Conservation (phyloP, 1,140 invertebrate genomes). For the Potamilus streckersoni region DNA sequence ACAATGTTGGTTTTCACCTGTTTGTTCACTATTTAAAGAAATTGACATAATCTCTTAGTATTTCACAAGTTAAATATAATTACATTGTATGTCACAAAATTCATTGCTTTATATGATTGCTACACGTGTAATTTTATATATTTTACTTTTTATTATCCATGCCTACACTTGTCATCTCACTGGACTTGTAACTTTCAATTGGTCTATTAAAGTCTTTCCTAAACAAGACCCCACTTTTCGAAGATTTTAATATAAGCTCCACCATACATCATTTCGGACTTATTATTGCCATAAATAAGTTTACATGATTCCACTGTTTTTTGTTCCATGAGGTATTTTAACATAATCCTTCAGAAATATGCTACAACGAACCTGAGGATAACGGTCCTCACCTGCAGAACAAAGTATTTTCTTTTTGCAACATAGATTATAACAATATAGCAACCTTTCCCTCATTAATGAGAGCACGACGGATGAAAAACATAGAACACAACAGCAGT, state of each 20-base stretch:
- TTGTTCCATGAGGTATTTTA: slow-evolving; percentile 1
- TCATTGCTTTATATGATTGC: background rate
- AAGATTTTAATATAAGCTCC: background rate
- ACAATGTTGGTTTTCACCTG: too few species aligned
- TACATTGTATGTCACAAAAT: too few species aligned
- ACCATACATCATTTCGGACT: background rate
- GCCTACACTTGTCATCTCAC: background rate
- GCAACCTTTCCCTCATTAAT: too few species aligned
- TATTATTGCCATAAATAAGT: background rate
- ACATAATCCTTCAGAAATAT: slow-evolving; percentile 1
- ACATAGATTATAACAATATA: background rate
- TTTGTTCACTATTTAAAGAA: background rate
- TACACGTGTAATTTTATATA: slow-evolving; percentile 1
- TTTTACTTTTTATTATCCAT: background rate
- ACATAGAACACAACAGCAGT: too few species aligned
- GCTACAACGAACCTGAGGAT: background rate
- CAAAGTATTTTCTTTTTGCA: background rate
- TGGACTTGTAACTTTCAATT: background rate
- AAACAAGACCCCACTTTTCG: background rate
- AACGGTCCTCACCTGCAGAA: background rate
- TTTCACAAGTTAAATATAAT: background rate
- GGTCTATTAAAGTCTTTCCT: slow-evolving; percentile 5
- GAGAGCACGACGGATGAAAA: too few species aligned
- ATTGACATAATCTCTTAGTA: background rate
- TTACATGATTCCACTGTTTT: slow-evolving; percentile 2